phyloP scores from a whole-genome alignment of 2,888 invertebrate species.

The Dendrolimus houi region DNA sequence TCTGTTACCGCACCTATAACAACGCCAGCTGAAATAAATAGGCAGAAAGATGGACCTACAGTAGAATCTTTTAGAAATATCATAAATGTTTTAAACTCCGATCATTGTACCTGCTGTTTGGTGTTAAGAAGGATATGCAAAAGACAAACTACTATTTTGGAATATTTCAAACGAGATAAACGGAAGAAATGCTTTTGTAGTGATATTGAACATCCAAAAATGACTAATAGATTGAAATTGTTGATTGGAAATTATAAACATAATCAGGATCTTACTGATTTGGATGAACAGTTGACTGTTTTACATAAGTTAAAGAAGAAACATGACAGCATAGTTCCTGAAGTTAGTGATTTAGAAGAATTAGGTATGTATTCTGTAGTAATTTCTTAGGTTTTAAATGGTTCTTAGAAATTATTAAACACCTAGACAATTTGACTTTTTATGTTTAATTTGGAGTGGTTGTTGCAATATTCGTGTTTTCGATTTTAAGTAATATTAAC shows the following conservation, averaged over 20 bases:
- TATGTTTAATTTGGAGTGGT: too few species aligned
- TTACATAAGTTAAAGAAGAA: too few species aligned
- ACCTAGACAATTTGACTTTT: too few species aligned
- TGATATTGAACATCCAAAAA: constrained; percentile 28
- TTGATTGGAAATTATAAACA: constrained; percentile 35
- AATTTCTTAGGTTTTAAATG: too few species aligned
- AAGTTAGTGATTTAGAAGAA: constrained; percentile 27
- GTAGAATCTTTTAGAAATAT: neutral
- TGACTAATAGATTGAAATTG: constrained; percentile 44
- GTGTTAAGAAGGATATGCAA: constrained; percentile 38
- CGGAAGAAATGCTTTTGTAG: constrained; percentile 36
- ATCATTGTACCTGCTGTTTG: constrained; percentile 52
- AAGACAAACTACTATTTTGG: constrained; percentile 40
- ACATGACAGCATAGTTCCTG: neutral
- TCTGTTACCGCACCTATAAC: constrained; percentile 21
- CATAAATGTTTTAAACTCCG: neutral
- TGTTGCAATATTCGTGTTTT: too few species aligned
- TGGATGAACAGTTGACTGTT: too few species aligned
- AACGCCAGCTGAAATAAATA: constrained; percentile 10
- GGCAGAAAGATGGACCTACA: neutral
- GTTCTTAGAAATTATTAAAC: too few species aligned
- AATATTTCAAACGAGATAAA: constrained; percentile 36
- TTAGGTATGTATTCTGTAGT: constrained; percentile 27
- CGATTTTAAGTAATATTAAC: too few species aligned
- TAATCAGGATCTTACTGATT: neutral